Evolutionary conservation across 2,797 vertebrate species (phyloP).

Genomic region (Tiaroga cobitis): DNA sequence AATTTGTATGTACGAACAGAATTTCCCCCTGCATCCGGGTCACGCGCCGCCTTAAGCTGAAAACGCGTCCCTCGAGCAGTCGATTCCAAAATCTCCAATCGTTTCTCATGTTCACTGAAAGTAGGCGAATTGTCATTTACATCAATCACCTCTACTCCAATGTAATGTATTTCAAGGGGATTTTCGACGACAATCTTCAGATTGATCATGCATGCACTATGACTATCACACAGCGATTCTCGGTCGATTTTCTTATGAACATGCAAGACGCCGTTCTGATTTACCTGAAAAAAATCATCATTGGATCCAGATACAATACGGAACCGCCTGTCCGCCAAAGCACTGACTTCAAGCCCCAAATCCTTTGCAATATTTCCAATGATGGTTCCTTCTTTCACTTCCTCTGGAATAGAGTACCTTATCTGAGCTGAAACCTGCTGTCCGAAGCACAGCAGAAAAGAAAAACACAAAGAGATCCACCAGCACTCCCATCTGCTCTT

Average conservation of each 20-base stretch:
- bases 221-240: slow-evolving; percentile 69
- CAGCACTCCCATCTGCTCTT: slow-evolving; percentile 28
- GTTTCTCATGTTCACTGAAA: slow-evolving; percentile 65
- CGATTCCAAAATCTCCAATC: slow-evolving; percentile 69
- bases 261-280: slow-evolving; percentile 62
- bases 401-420: slow-evolving; percentile 71
- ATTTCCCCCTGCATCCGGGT: slow-evolving; percentile 60
- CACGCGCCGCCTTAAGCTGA: slow-evolving; percentile 55
- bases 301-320: slow-evolving; percentile 75
- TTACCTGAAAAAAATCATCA: slow-evolving; percentile 65
- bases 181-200: slow-evolving; percentile 78
- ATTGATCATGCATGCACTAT: slow-evolving; percentile 69
- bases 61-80: slow-evolving; percentile 50
- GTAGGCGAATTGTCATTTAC: slow-evolving; percentile 73
- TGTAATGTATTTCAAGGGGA: slow-evolving; percentile 80
- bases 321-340: slow-evolving; percentile 69
- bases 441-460: not conserved
- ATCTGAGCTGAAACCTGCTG: slow-evolving; percentile 64
- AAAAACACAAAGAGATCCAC: slow-evolving; percentile 1
- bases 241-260: slow-evolving; percentile 68
- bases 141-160: slow-evolving; percentile 75
- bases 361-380: slow-evolving; percentile 81
- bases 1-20: slow-evolving; percentile 59
- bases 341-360: slow-evolving; percentile 70
- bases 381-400: slow-evolving; percentile 71